Conservation (phyloP, 2,113 vertebrate genomes). For the Alectura lathami region DNA sequence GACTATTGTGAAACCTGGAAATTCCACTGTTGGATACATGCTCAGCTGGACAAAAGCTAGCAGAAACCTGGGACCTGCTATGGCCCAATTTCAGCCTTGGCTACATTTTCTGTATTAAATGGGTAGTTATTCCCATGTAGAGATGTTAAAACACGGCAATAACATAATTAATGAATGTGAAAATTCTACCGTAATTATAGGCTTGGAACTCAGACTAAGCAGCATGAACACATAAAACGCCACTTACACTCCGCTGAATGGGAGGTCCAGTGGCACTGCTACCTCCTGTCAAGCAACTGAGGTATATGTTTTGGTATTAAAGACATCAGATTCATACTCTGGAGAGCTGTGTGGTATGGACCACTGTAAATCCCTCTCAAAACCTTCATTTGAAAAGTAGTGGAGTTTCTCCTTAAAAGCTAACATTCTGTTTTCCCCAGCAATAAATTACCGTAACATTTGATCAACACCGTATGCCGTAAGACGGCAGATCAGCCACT, state of each 20-base stretch:
- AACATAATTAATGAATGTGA: neutral
- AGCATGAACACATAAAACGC: neutral
- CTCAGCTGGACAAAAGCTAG: neutral
- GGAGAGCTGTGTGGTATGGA: conserved; percentile 12
- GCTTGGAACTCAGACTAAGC: neutral
- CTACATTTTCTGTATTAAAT: neutral
- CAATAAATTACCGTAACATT: neutral
- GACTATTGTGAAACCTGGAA: neutral
- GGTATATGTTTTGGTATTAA: neutral
- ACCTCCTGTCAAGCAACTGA: neutral
- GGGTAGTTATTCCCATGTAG: neutral
- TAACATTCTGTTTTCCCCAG: conserved; percentile 19
- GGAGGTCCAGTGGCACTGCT: neutral
- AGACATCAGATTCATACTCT: neutral
- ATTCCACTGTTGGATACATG: neutral
- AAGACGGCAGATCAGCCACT: conserved; percentile 20
- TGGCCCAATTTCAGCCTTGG: neutral
- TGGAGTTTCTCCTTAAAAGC: neutral
- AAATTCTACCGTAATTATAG: neutral
- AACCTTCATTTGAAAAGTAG: conserved; percentile 10
- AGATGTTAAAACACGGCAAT: neutral
- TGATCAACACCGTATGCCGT: conserved; percentile 46
- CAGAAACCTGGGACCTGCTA: neutral
- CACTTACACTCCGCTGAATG: neutral
- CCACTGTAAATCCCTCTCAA: conserved; percentile 29